Evolutionary conservation across 1,140 invertebrate species (phyloP), one percentile per base, ranked within the genome.

Genomic region (Diachasma alloeum): DNA sequence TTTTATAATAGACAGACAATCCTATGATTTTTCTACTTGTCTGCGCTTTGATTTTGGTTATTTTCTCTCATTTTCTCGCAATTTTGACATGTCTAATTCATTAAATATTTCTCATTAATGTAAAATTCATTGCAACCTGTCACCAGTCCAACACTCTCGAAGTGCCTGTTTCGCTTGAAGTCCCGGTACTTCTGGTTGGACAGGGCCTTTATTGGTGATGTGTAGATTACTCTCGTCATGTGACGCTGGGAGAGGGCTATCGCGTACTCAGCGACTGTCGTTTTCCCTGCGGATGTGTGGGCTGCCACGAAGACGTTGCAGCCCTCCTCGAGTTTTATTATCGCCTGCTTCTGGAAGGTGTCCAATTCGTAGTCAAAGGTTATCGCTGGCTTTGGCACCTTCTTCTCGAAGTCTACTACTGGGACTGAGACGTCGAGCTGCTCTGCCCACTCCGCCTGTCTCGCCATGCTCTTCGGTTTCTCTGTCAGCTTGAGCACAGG

Each of bases 141-240:
- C 10, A 99, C 93, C 0, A 99, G 90, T 5, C 98, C 98, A 36
- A 99, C 97, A 84, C 97, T 96, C 73, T 96, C 94, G 86, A 98
- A 99, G 63, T 93, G 94, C 66, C 94, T 93, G 86, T 80, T 80
- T 37, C 79, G 36, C 17, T 96, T 97, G 86, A 99, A 99, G 84
- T 99, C 99, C 46, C 97, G 92, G 90, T 97, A 99, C 87, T 99
- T 99, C 87, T 99, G 99, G 91, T 99, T 99, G 0, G 98, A 99
- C 6, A 99, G 89, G 0, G 99, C 99, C 91, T 99, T 99, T 67
- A 99, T 99, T 0, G 99, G 99, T 0, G 98, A 99, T 0, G 99
- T 99, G 88, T 99, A 99, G 78, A 99, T 97, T 10, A 96, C 94
- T 86, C 97, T 94, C 0, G 98, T 98, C 91, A 96, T 96, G 85